These are phyloP conservation scores for Drosophila kokeensis DNA, from an alignment of 2,888 invertebrate genomes.

Conservation along the genomic window DNA sequence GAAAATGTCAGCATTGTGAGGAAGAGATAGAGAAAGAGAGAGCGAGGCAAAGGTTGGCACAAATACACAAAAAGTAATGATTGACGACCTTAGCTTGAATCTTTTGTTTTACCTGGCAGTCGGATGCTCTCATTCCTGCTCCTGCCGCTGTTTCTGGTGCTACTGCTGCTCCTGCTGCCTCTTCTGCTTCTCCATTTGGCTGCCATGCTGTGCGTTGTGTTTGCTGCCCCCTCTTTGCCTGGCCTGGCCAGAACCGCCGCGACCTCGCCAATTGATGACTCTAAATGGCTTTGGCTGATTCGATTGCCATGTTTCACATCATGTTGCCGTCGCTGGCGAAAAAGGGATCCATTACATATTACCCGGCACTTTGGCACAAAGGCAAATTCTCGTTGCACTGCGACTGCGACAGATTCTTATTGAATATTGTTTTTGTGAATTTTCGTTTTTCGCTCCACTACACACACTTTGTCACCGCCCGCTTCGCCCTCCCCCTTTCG, in stretches of 20 bases:
- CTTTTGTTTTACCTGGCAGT: slow-evolving; percentile 60
- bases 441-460: slow-evolving; percentile 6
- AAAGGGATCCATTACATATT: slow-evolving; percentile 76
- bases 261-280: slow-evolving; percentile 76
- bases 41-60: slow-evolving; percentile 10
- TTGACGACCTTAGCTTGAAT: slow-evolving; percentile 36
- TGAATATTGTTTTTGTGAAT: slow-evolving; percentile 45
- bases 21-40: neutral
- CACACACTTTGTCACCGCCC: slow-evolving; percentile 6
- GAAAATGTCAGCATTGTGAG: slow-evolving; percentile 1
- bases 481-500: neutral
- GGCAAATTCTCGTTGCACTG: slow-evolving; percentile 51
- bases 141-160: slow-evolving; percentile 20
- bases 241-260: slow-evolving; percentile 17
- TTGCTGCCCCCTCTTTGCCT: neutral
- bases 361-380: slow-evolving; percentile 65
- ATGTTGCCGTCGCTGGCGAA: slow-evolving; percentile 75
- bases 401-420: slow-evolving; percentile 58
- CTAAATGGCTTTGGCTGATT: slow-evolving; percentile 79
- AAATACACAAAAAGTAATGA: slow-evolving; percentile 37
- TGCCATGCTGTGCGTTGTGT: slow-evolving; percentile 62
- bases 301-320: slow-evolving; percentile 79
- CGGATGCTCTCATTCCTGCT: slow-evolving; percentile 35
- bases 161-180: slow-evolving; percentile 12
- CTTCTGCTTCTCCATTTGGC: slow-evolving; percentile 36